A percentile compares a stretch with the other conserved stretches of the same genome.
Conservation (phyloP, 1,140 invertebrate species). For the Philotrypesis tridentata region DNA sequence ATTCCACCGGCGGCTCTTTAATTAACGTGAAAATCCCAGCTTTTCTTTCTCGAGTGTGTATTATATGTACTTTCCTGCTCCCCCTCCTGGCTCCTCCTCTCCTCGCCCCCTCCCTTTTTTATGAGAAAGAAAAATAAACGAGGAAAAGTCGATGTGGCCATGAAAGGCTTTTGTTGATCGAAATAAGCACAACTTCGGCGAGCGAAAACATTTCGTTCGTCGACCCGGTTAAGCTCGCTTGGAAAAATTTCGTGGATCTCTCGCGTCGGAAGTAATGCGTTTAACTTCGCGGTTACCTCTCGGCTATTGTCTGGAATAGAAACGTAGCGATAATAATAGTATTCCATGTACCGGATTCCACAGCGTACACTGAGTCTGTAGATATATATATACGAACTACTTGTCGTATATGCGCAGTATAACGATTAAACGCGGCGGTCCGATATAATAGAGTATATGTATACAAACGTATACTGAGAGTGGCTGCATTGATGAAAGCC, state of each 20-base stretch:
- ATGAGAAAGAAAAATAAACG: no score
- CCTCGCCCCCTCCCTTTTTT: no score
- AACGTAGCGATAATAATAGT: no score
- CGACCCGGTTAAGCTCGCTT: not conserved
- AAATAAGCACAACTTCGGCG: no score
- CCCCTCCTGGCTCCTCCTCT: no score
- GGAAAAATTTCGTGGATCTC: not conserved
- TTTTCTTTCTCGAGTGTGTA: not conserved
- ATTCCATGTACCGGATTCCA: no score
- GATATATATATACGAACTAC: not conserved
- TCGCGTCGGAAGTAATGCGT: no score
- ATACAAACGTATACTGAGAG: not conserved
- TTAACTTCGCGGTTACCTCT: no score
- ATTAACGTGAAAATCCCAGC: constrained; percentile 2
- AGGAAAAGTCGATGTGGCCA: no score
- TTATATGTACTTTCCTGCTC: no score
- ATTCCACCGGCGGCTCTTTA: not conserved
- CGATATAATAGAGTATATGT: not conserved
- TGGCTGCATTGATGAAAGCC: not conserved
- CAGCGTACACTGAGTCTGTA: not conserved
- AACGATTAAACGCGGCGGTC: not conserved
- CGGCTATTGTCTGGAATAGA: no score
- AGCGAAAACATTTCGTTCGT: not conserved
- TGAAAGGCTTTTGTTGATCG: no score
- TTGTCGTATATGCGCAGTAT: not conserved